phyloP scores from a whole-genome alignment of 2,888 invertebrate genomes.

The Zaprionus obscuricornis region DNA sequence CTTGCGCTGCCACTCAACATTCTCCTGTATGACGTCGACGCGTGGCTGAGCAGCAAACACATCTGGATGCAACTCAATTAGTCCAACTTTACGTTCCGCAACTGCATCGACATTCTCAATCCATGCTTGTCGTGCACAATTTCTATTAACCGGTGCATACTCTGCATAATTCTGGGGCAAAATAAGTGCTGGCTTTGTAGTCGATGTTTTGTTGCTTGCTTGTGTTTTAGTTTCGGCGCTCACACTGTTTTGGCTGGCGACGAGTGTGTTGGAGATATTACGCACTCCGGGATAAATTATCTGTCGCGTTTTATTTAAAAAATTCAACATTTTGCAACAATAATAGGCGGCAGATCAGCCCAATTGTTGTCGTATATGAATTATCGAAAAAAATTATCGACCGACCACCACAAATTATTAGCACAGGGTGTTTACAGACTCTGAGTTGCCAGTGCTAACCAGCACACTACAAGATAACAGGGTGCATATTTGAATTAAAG shows the following conservation, averaged over 20 bases:
- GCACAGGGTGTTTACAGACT: not conserved
- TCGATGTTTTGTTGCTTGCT: not conserved
- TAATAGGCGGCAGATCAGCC: slow-evolving; percentile 5
- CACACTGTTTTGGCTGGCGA: slow-evolving; percentile 22
- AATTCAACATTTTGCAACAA: slow-evolving; percentile 68
- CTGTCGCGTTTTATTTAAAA: slow-evolving; percentile 71
- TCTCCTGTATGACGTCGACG: slow-evolving; percentile 93
- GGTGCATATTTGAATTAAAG: no score
- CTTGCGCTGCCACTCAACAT: slow-evolving; percentile 92
- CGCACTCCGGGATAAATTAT: slow-evolving; percentile 58
- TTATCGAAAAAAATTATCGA: slow-evolving; percentile 24
- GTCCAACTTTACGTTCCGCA: slow-evolving; percentile 90
- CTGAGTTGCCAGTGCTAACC: not conserved
- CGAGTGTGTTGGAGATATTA: slow-evolving; percentile 38
- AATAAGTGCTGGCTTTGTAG: slow-evolving; percentile 56
- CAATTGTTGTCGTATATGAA: slow-evolving; percentile 12
- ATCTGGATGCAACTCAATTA: slow-evolving; percentile 95
- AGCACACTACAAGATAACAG: not conserved
- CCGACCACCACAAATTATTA: slow-evolving; percentile 9
- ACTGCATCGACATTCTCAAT: slow-evolving; percentile 91
- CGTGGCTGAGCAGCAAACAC: slow-evolving; percentile 93
- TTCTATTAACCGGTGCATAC: slow-evolving; percentile 64
- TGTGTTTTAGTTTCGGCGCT: slow-evolving; percentile 10
- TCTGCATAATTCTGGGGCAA: slow-evolving; percentile 65
- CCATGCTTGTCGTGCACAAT: slow-evolving; percentile 89